A percentile compares a stretch with the other conserved stretches of the same genome.
Evolutionary conservation across 64 coral and sea anemone species (phyloP).

Genomic region (Hydrozoanthus tunicans): DNA sequence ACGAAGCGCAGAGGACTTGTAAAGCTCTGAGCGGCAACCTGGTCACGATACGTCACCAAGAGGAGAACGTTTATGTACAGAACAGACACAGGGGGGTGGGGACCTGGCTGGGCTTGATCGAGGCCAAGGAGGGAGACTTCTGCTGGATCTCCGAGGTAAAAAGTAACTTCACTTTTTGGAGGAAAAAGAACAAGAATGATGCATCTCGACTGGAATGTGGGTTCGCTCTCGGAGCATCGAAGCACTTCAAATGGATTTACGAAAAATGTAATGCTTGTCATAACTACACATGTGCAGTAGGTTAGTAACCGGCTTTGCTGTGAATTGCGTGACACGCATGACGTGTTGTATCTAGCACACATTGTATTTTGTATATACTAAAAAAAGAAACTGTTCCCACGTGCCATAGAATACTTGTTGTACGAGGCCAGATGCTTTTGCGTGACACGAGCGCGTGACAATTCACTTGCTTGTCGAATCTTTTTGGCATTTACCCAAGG

Average conservation of each 20-base stretch:
- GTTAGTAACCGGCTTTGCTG: not conserved
- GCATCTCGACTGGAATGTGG: not conserved
- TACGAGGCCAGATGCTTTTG: no score
- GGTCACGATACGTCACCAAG: slow-evolving; percentile 38
- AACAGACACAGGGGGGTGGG: slow-evolving; percentile 23
- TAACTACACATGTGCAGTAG: slow-evolving; percentile 13
- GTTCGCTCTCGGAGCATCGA: slow-evolving; percentile 9
- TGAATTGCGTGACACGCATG: not conserved
- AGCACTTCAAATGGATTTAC: slow-evolving; percentile 5
- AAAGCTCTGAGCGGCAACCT: not conserved
- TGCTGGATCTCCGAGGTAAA: not conserved
- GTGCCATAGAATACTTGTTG: no score
- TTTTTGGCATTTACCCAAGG: no score
- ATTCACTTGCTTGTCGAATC: no score
- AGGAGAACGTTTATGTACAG: slow-evolving; percentile 54
- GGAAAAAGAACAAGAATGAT: not conserved
- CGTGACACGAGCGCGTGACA: no score
- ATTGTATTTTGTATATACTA: no score
- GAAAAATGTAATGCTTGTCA: not conserved
- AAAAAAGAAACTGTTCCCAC: no score
- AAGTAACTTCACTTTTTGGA: slow-evolving; percentile 45
- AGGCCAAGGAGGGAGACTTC: not conserved
- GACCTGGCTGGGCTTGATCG: slow-evolving; percentile 41
- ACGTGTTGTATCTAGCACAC: no score
- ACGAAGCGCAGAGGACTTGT: not conserved